Evolutionary conservation across 2,113 vertebrate genomes (phyloP), one percentile per base, ranked within the genome.

Genomic region (Podiceps cristatus): DNA sequence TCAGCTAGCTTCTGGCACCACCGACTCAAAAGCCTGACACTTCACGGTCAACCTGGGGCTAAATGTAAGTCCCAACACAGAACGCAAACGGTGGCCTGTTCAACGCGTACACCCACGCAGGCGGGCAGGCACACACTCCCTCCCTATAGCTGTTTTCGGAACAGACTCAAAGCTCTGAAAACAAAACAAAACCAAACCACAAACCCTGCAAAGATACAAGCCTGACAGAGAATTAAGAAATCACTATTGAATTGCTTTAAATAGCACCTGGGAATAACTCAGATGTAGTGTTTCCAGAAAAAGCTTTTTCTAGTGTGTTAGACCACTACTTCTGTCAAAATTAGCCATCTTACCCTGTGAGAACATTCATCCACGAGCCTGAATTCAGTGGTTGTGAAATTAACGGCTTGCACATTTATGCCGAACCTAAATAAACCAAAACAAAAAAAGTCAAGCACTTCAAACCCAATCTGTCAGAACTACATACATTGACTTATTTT

Each of bases 331-430:
- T 89, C 62, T 20, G 55, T 66, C 33, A 96, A 82, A 82, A 93
- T 72, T 45, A 60, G 44, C 35, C 75, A 92, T 90, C 97, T 97
- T 98, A 99, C 98, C 98, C 24, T 71, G 69, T 96, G 93, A 91
- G 96, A 90, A 94, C 97, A 98, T 88, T 97, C 96, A 68, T 98
- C 93, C 89, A 98, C 91, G 53, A 99, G 98, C 64, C 97, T 98
- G 98, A 99, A 99, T 98, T 99, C 99, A 9, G 94, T 97, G 56
- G 99, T 99, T 89, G 98, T 99, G 96, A 99, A 98, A 97, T 99
- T 99, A 96, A 99, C 96, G 66, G 97, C 98, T 52, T 99, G 98
- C 22, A 98, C 97, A 91, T 99, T 99, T 72, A 98, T 98, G 79
- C 99, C 98, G 62, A 99, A 99, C 99, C 99, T 99, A 97, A 74